phyloP scores from a whole-genome alignment of 2,888 invertebrate species.

The Tenthredo amoena region DNA sequence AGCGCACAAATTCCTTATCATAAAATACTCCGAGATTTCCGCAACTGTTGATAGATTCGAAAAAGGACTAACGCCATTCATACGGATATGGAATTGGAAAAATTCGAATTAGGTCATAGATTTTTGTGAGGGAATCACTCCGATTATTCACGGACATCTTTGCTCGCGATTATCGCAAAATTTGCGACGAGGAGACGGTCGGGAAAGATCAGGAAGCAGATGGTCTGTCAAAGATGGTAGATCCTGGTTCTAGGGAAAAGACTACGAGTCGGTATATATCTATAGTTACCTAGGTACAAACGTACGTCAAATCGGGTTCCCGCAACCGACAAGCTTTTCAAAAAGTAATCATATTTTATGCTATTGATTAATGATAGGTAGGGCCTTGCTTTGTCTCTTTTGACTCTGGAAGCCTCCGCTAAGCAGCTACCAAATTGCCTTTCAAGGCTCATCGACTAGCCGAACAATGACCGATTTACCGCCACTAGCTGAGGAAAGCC shows the following conservation, averaged over 20 bases:
- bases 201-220: background rate
- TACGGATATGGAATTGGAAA: background rate
- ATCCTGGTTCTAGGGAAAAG: background rate
- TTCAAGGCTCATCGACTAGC: conserved; percentile 40
- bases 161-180: background rate
- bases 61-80: background rate
- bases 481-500: conserved; percentile 24
- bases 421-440: conserved; percentile 50
- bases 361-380: conserved; percentile 43
- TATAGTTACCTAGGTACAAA: background rate
- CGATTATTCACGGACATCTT: background rate
- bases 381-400: conserved; percentile 35
- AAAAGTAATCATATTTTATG: conserved; percentile 38
- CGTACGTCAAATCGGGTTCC: background rate
- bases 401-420: conserved; percentile 34
- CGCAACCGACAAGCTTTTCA: conserved; percentile 8
- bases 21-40: background rate
- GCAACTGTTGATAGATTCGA: background rate
- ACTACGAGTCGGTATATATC: background rate
- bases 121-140: background rate
- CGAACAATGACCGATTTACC: conserved; percentile 50
- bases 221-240: background rate
- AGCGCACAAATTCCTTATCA: conserved; percentile 10
- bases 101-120: background rate
- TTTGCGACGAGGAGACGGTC: background rate